phyloP scores from a whole-genome alignment of 2,888 invertebrate genomes.

The Euplexia lucipara region DNA sequence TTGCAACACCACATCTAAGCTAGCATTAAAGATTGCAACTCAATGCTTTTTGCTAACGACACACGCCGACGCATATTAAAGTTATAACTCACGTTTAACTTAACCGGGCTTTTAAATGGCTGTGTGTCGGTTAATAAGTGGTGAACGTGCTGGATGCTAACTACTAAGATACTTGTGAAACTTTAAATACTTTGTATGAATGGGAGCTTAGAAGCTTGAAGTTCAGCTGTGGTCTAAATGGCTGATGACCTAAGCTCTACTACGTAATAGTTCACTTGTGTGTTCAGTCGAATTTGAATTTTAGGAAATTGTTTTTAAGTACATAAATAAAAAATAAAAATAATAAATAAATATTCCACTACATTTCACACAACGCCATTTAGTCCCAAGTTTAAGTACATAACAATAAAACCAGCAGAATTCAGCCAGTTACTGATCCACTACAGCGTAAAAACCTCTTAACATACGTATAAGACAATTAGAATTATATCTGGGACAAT shows the following conservation, averaged over 20 bases:
- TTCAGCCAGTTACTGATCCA: too few species aligned
- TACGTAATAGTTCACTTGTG: not conserved
- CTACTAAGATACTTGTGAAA: conserved; percentile 12
- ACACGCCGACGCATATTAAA: conserved; percentile 36
- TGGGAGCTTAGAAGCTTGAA: not conserved
- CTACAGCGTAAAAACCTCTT: too few species aligned
- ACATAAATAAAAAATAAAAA: too few species aligned
- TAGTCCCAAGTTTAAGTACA: too few species aligned
- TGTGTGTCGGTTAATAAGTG: conserved; percentile 19
- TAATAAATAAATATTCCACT: too few species aligned
- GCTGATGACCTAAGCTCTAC: not conserved
- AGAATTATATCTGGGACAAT: too few species aligned
- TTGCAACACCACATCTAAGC: conserved; percentile 39
- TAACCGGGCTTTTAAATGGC: conserved; percentile 16
- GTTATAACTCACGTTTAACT: conserved; percentile 9
- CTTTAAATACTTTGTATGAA: not conserved
- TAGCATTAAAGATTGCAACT: conserved; percentile 39
- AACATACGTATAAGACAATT: too few species aligned
- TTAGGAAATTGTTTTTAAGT: too few species aligned
- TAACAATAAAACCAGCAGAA: too few species aligned
- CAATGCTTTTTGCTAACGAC: conserved; percentile 32
- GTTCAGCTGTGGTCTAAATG: too few species aligned
- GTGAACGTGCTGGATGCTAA: not conserved
- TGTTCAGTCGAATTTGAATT: too few species aligned
- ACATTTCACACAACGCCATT: too few species aligned